Evolutionary conservation across 2,888 invertebrate species (phyloP), one percentile per base, ranked within the genome.

Genomic region (Plebejus argus): DNA sequence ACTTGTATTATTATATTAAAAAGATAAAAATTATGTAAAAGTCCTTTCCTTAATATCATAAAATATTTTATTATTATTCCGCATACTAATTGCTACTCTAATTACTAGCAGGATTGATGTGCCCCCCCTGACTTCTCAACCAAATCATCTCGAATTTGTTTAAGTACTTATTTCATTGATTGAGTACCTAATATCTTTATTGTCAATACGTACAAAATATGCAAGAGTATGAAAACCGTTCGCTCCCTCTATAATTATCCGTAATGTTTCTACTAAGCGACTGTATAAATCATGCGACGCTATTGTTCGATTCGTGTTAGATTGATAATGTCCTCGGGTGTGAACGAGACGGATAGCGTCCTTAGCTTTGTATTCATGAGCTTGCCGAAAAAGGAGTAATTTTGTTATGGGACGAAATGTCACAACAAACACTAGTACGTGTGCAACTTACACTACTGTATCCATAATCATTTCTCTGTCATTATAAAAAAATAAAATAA

Each of bases 211-310:
- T 6, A 4, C 45, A 71, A 85, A 79, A 77, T 74, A 70, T 77
- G 66, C 75, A 79, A 89, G 91, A 91, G 90, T 84, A 88, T 86
- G 87, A 91, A 92, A 81, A 85, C 83, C 80, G 81, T 79, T 82
- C 82, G 85, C 87, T 91, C 90, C 85, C 81, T 81, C 89, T 92
- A 93, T 93, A 92, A 93, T 93, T 93, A 93, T 91, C 90, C 89
- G 90, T 92, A 93, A 94, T 93, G 92, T 91, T 93, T 90, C 90
- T 91, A 92, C 94, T 93, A 93, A 94, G 93, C 93, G 94, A 92
- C 89, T 92, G 90, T 91, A 93, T 93, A 94, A 94, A 94, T 94
- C 94, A 93, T 91, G 92, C 91, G 92, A 91, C 88, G 90, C 93
- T 94, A 92, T 93, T 93, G 93, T 94, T 94, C 93, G 94, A 94